Base-by-base conservation (phyloP, 2,113 vertebrate species). In the Esox niger region DNA sequence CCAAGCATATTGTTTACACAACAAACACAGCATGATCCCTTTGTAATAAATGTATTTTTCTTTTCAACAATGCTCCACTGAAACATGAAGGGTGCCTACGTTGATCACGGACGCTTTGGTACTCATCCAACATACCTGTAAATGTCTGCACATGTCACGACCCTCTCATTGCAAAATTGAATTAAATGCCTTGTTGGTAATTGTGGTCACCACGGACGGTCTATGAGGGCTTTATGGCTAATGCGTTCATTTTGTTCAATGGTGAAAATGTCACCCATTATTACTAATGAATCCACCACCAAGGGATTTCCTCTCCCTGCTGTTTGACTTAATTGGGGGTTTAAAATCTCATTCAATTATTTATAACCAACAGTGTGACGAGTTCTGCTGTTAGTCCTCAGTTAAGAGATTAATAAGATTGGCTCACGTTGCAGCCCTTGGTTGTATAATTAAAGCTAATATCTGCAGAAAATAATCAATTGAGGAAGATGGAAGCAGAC, bases 321-420 rank as follows among this genome's bases (percentile, higher is more conserved):
- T 84, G 88, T 47, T 85, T 2, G 1, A 71, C 70, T 88, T 92
- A 92, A 92, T 90, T 90, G 82, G 74, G 57, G 76, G 67, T 81
- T 88, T 89, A 82, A 90, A 86, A 80, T 76, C 67, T 64, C 76
- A 75, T 84, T 91, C 72, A 90, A 92, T 91, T 90, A 92, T 92
- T 92, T 84, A 92, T 77, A 78, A 69, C 56, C 66, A 70, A 76
- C 76, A 70, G 78, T 74, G 80, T 38, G n/a, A 30, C 59, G 26
- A 69, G 56, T 73, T 58, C 65, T 7, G 4, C 35, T 65, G 65
- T 66, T 65, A 47, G 29, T 78, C 66, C 66, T 58, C 68, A 76
- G 70, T 68, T 59, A 27, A 70, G 68, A 79, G 79, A 86, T 80
- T 79, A 83, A 82, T 79, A 65, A 73, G 43, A 76, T 68, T 66